Base-by-base conservation (phyloP, 2,113 vertebrate species). In the Neogobius melanostomus region DNA sequence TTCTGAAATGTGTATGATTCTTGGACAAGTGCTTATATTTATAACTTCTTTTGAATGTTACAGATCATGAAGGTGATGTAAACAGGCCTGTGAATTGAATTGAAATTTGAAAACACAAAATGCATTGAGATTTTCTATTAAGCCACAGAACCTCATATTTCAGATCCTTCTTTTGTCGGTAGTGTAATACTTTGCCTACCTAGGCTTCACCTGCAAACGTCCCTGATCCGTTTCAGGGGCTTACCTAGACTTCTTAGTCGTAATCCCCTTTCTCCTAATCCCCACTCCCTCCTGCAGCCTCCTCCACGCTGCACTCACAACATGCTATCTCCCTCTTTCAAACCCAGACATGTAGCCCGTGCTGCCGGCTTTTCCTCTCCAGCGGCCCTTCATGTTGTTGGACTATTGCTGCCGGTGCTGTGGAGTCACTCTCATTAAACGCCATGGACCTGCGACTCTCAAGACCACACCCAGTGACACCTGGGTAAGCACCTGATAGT, bases 401-500 rank as follows among this genome's bases (percentile, higher is more conserved):
- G 90, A 92, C 83, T 92, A 85, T 77, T 93, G 92, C 74, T 93
- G 88, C 86, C 90, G 92, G 67, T 91, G 91, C 74, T 93, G 85
- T 87, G 90, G 90, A 81, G 70, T 89, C 75, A 82, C 87, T 7
- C 88, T 91, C 57, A 91, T 91, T 82, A 92, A 90, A 82, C 87
- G 88, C 76, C 91, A 94, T 92, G 93, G 91, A 81, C 80, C 87
- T 68, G 80, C 94, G 84, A 87, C 92, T 77, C 81, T 95, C 90
- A 94, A 93, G 89, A 86, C 91, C 84, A 94, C 92, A 82, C 90
- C 87, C 82, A 91, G 90, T 81, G 91, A 95, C 71, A 94, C 92
- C 71, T 95, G 92, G 94, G 95, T 96, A 96, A 95, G 91, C 36
- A 44, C 4, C 8, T 57, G 46, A 54, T 14, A 3, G 7, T 51